phyloP scores from a whole-genome alignment of 53 echinoderm and acorn worm genomes.

The Actinopyga echinites region DNA sequence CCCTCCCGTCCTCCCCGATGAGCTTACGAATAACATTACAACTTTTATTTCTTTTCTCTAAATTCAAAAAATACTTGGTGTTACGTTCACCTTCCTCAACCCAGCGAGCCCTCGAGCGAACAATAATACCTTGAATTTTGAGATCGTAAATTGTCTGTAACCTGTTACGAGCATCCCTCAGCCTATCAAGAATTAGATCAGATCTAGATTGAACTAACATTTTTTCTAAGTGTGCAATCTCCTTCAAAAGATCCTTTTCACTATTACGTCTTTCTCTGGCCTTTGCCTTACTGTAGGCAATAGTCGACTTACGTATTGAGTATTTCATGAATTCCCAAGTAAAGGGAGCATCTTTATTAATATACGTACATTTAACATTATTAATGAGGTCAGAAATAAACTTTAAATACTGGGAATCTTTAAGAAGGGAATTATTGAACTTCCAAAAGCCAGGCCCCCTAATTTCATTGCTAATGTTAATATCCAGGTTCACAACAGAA shows the following conservation, averaged over 20 bases:
- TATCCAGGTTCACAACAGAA: slow-evolving; percentile 13
- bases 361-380: neutral
- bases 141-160: slow-evolving; percentile 27
- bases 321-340: slow-evolving; percentile 32
- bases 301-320: neutral
- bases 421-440: slow-evolving; percentile 19
- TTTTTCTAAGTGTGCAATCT: slow-evolving; percentile 1
- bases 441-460: slow-evolving; percentile 37
- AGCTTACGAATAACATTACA: neutral
- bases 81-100: slow-evolving; percentile 15
- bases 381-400: neutral
- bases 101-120: slow-evolving; percentile 30
- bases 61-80: slow-evolving; percentile 32
- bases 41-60: slow-evolving; percentile 4
- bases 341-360: neutral
- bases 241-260: neutral
- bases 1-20: neutral
- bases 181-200: neutral
- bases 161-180: neutral
- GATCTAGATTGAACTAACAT: neutral
- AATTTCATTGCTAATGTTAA: neutral
- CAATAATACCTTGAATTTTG: slow-evolving; percentile 14
- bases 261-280: neutral
- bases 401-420: neutral
- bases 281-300: slow-evolving; percentile 7